Evolutionary conservation across 1,140 invertebrate species (phyloP).

Genomic region (Neodiprion fabricii): DNA sequence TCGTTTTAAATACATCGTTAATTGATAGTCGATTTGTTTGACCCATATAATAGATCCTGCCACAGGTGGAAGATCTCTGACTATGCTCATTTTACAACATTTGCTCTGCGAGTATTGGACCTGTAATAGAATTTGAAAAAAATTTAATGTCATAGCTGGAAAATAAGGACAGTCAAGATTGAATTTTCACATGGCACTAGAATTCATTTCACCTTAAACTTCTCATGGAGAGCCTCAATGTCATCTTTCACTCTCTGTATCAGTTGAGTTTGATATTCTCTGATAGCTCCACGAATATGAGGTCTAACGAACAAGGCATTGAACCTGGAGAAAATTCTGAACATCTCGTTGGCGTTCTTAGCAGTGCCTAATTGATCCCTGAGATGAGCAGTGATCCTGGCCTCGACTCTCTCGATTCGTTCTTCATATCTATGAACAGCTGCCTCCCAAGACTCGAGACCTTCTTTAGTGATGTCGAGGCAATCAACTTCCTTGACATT

Average conservation of each 20-base stretch:
- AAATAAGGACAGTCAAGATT: background rate
- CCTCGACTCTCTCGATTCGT: conserved; percentile 96
- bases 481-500: conserved; percentile 99
- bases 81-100: conserved; percentile 87
- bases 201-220: conserved; percentile 83
- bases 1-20: conserved; percentile 95
- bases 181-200: conserved; percentile 4
- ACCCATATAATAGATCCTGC: conserved; percentile 99
- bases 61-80: conserved; percentile 93
- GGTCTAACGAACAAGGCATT: conserved; percentile 98
- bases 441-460: conserved; percentile 96
- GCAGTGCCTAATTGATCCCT: conserved; percentile 97
- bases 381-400: conserved; percentile 94
- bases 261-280: conserved; percentile 98
- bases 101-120: conserved; percentile 94
- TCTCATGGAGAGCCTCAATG: conserved; percentile 96
- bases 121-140: conserved; percentile 50
- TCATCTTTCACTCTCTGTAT: conserved; percentile 99
- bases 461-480: conserved; percentile 96
- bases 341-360: conserved; percentile 99
- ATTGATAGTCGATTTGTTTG: conserved; percentile 96
- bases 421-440: conserved; percentile 96
- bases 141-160: conserved; percentile 18
- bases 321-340: conserved; percentile 96
- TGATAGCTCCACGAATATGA: conserved; percentile 97